Percentiles rank a stretch among this genome's conserved stretches.
These are phyloP conservation scores for Eilema caniola DNA, from an alignment of 2,888 invertebrate species.

Conservation along the genomic window DNA sequence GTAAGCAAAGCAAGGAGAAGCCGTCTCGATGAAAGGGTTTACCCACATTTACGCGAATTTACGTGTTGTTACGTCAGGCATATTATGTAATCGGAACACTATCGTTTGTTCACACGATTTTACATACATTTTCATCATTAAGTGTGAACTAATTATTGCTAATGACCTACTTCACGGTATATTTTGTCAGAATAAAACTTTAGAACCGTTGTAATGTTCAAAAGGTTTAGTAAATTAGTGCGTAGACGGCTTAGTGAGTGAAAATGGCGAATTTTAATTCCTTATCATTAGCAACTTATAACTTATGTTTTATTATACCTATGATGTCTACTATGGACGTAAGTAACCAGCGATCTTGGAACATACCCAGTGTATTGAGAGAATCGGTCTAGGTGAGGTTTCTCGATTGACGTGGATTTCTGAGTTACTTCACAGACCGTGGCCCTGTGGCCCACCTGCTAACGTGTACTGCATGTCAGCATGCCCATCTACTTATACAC, in stretches of 20 bases:
- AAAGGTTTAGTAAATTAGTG: not conserved
- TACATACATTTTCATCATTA: constrained; percentile 10
- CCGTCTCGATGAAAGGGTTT: not conserved
- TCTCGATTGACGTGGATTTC: too few relatives aligned
- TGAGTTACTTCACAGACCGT: too few relatives aligned
- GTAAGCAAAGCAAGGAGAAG: not conserved
- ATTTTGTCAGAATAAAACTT: constrained; percentile 7
- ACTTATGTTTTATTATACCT: constrained; percentile 7
- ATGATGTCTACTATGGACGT: constrained; percentile 6
- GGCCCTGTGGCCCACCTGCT: too few relatives aligned
- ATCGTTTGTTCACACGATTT: constrained; percentile 2
- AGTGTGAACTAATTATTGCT: constrained; percentile 38
- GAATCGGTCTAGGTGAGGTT: too few relatives aligned
- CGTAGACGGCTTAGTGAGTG: not conserved
- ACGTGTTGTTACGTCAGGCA: not conserved
- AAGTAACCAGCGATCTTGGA: constrained; percentile 1
- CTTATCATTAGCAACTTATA: not conserved
- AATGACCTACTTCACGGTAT: constrained; percentile 34
- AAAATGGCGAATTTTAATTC: not conserved
- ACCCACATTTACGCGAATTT: not conserved
- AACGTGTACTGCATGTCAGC: too few relatives aligned
- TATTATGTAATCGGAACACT: not conserved
- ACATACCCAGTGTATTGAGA: too few relatives aligned
- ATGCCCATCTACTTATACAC: too few relatives aligned
- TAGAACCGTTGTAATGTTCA: constrained; percentile 4